Base-by-base conservation (phyloP, 2,797 vertebrate genomes). In the Champsocephalus esox region DNA sequence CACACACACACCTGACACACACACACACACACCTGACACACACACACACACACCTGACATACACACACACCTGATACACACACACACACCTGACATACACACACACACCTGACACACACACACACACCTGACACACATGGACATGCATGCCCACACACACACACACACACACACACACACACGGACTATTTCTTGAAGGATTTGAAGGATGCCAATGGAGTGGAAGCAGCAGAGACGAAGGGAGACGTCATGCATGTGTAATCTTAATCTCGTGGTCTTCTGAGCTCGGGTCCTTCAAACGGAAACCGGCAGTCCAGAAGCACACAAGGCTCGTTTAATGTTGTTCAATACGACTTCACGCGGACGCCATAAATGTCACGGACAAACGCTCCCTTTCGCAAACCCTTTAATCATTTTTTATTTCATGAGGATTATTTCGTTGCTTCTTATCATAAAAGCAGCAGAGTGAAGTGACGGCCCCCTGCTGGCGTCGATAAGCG, bases 351-450 rank as follows among this genome's bases (percentile, higher is more conserved):
- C 63, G 50, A 86, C 75, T 90, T 91, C 88, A 91, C 55, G n/a
- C 55, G n/a, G 58, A 44, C 21, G 46, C 83, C 67, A 17, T 90
- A 90, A 90, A 92, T 81, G 87, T 84, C 83, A 83, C 64, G 5
- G 75, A 75, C 83, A 49, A 28, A 70, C 69, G 71, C 73, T 73
- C 75, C 46, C 86, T 81, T 80, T 75, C 43, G 24, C 64, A 62
- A 62, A 24, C 81, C 80, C 85, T 49, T 89, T 89, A 89, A 89
- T 92, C 81, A 81, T 85, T 75, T 81, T 89, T 78, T 71, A 86
- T 86, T 89, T 89, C 75, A 86, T 5, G 75, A 78, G 84, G 77
- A 86, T 92, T 87, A 88, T 87, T 89, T 90, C 76, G 79, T 51
- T 66, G 79, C 57, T 16, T 81, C 82, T 86, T 79, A 83, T 88